These are phyloP conservation scores for Hydrotaea diabolus DNA, from an alignment of 2,888 invertebrate genomes.

Conservation along the genomic window DNA sequence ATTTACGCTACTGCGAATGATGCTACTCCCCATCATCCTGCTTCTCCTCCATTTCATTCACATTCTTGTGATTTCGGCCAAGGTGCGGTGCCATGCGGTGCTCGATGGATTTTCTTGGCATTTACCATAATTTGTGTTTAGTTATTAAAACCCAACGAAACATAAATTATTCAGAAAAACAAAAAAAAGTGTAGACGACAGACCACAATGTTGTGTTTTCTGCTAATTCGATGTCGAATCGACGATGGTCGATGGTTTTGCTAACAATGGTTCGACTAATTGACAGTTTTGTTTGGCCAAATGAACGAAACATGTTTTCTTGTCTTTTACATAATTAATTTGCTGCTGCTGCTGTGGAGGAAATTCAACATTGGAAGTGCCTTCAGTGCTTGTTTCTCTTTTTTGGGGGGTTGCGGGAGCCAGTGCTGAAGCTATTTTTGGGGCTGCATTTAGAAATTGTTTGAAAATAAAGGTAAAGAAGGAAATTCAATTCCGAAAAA, in stretches of 20 bases:
- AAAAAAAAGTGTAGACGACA: slow-evolving; percentile 40
- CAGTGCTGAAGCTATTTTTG: too few species aligned
- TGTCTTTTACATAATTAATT: slow-evolving; percentile 15
- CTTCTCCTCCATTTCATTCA: not conserved
- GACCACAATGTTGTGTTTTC: not conserved
- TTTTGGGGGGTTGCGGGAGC: too few species aligned
- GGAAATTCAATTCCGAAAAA: too few species aligned
- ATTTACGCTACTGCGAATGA: too few species aligned
- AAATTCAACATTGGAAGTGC: not conserved
- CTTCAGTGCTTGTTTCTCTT: too few species aligned
- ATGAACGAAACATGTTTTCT: slow-evolving; percentile 18
- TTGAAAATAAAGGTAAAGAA: too few species aligned
- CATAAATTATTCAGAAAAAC: slow-evolving; percentile 59
- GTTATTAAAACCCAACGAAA: slow-evolving; percentile 36
- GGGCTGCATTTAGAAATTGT: too few species aligned
- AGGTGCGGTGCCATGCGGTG: not conserved
- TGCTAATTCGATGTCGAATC: too few species aligned
- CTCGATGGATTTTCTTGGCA: slow-evolving; percentile 6
- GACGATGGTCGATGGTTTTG: slow-evolving; percentile 6
- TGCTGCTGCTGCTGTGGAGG: not conserved
- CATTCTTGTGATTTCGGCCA: not conserved
- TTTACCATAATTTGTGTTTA: slow-evolving; percentile 33
- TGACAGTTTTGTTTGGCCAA: slow-evolving; percentile 34
- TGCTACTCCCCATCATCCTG: not conserved
- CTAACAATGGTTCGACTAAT: slow-evolving; percentile 29